Base-by-base conservation (phyloP, 53 echinoderm and acorn worm genomes). In the Temnopleurus reevesii region DNA sequence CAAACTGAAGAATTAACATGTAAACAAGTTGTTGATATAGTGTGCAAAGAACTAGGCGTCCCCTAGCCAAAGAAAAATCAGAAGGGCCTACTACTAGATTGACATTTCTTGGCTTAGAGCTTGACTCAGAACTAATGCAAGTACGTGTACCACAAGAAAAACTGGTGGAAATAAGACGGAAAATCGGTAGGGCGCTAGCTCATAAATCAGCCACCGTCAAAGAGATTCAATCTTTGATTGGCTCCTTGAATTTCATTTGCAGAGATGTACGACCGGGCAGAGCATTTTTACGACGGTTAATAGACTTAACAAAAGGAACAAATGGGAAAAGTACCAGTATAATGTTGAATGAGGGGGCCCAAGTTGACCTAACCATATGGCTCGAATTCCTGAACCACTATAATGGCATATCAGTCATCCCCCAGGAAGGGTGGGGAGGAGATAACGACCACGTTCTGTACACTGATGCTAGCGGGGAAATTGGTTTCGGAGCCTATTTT, bases 321-420 rank as follows among this genome's bases (percentile, higher is more conserved):
- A 77, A 59, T 36, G 46, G 35, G 66, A 33, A 12, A 66, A 60
- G 59, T 55, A 85, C 47, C 18, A 38, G 34, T 58, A 83, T 54
- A 45, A 29, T 41, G 33, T 27, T 91, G 13, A 12, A 53, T 7
- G 28, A 46, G 13, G 87, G 91, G 17, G 91, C 88, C 2, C 65
- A 61, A 80, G 46, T 18, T 4, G 88, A 91, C 58, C 27, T 91
- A 51, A 15, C 2, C 5, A 43, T 44, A 43, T 91, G 91, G 85
- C 45, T 84, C 26, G 7, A 54, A 17, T 91, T 84, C 28, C 25
- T 91, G 15, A 55, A 76, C 9, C 17, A 47, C 31, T 86, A 76
- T 31, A 91, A 86, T 77, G 91, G 91, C 57, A 58, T 71, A 43
- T 21, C 61, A 12, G 83, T 91, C 17, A 91, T 91, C 45, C 76